A percentile compares a stretch with the other conserved stretches of the same genome.
phyloP scores from a whole-genome alignment of 2,113 vertebrate species.

The Phrynosoma platyrhinos region DNA sequence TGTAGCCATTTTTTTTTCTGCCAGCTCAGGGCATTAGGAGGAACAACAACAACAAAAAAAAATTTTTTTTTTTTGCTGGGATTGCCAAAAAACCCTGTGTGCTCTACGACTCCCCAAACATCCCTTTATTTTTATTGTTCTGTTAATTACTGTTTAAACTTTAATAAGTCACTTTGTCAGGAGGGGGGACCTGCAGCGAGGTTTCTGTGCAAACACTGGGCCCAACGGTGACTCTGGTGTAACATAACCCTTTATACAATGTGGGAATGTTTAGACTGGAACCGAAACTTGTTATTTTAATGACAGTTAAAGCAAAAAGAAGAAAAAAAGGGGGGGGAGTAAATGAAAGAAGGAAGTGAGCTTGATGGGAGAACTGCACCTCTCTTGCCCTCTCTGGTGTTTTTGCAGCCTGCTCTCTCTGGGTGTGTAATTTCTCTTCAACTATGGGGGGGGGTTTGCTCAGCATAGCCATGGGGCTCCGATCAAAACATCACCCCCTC shows the following conservation, averaged over 20 bases:
- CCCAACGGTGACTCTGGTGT: conserved; percentile 82
- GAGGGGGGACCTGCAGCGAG: conserved; percentile 83
- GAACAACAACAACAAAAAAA: conserved; percentile 18
- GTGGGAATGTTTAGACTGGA: conserved; percentile 99
- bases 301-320: conserved; percentile 75
- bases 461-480: background rate
- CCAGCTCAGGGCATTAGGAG: conserved; percentile 85
- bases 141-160: conserved; percentile 93
- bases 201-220: conserved; percentile 84
- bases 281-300: conserved; percentile 96
- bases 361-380: conserved; percentile 70
- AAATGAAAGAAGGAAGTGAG: conserved; percentile 68
- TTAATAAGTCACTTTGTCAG: conserved; percentile 90
- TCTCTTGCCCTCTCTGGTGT: background rate
- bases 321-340: conserved; percentile 45
- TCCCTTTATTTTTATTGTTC: conserved; percentile 91
- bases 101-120: conserved; percentile 87
- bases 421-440: background rate
- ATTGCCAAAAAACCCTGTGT: conserved; percentile 87
- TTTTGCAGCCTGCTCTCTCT: background rate
- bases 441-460: background rate
- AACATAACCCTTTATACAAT: conserved; percentile 87
- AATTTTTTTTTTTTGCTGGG: conserved; percentile 75
- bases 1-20: conserved; percentile 60
- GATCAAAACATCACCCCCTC: background rate